Percentiles rank a stretch among this genome's conserved stretches.
phyloP scores from a whole-genome alignment of 2,888 invertebrate species.

The Orthosia gracilis region DNA sequence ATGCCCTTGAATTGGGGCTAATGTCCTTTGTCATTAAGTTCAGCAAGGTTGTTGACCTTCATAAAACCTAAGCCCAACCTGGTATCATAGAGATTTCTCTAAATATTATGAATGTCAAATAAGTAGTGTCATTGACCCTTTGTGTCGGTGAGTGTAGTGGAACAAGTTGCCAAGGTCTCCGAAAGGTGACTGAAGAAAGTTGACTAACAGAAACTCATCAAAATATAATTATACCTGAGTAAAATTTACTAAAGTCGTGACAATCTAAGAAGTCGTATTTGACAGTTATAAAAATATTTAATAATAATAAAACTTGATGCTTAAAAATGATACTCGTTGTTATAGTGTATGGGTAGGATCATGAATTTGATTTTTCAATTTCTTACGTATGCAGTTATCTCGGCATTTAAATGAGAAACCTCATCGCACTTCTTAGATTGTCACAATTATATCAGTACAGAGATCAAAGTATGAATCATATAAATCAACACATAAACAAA shows the following conservation, averaged over 20 bases:
- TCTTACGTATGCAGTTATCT: too few relatives aligned
- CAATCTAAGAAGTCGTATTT: too few relatives aligned
- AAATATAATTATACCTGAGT: neutral
- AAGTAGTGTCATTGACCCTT: conserved; percentile 47
- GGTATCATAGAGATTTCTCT: conserved; percentile 1
- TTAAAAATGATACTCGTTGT: too few relatives aligned
- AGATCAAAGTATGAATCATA: conserved; percentile 26
- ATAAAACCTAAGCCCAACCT: conserved; percentile 12
- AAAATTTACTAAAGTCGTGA: too few relatives aligned
- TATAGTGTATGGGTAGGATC: too few relatives aligned
- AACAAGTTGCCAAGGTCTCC: conserved; percentile 39
- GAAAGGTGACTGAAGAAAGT: conserved; percentile 33
- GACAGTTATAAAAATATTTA: too few relatives aligned
- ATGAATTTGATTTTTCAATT: too few relatives aligned
- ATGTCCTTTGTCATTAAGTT: conserved; percentile 17
- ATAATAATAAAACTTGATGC: too few relatives aligned
- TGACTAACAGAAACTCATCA: neutral
- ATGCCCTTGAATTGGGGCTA: conserved; percentile 1
- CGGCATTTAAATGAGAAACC: too few relatives aligned
- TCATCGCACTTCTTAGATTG: too few relatives aligned
- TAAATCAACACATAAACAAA: conserved; percentile 30
- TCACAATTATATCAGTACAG: conserved; percentile 6
- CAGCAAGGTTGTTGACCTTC: conserved; percentile 23
- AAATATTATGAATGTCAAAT: conserved; percentile 24
- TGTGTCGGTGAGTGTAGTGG: conserved; percentile 6